A percentile compares a stretch with the other conserved stretches of the same genome.
Evolutionary conservation across 2,888 invertebrate species (phyloP).

Genomic region (Sympetrum striolatum): DNA sequence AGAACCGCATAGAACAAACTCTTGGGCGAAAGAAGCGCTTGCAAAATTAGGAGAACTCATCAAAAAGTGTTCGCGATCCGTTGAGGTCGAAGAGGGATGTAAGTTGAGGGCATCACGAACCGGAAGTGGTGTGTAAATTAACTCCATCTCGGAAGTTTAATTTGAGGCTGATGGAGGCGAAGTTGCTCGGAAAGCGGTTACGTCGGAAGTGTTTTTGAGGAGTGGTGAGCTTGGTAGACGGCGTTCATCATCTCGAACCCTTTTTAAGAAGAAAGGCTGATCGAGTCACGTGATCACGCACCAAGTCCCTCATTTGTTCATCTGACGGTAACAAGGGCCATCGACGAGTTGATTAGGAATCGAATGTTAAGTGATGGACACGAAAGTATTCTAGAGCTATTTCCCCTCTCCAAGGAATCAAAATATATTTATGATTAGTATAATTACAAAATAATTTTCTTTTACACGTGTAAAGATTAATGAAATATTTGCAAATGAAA

Average conservation of each 20-base stretch:
- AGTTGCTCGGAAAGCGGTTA: background rate
- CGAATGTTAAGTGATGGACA: too few species aligned
- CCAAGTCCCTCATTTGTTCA: background rate
- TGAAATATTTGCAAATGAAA: too few species aligned
- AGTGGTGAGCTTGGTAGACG: background rate
- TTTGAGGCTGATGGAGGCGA: background rate
- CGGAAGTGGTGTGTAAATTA: background rate
- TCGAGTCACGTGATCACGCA: background rate
- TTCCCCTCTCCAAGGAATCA: too few species aligned
- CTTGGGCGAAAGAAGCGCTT: background rate
- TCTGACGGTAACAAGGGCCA: too few species aligned
- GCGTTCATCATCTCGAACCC: background rate
- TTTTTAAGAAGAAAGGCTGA: background rate
- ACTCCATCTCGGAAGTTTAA: background rate
- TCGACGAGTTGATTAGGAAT: too few species aligned
- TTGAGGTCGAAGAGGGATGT: background rate
- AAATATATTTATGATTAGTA: too few species aligned
- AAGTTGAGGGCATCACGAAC: background rate
- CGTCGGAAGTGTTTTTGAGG: background rate
- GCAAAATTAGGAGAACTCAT: background rate
- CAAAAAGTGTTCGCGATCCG: background rate
- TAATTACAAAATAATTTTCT: too few species aligned
- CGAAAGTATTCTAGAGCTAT: too few species aligned
- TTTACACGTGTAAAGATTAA: too few species aligned
- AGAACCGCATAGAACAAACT: background rate